These are phyloP conservation scores for Holcopasites calliopsidis DNA, from an alignment of 1,140 invertebrate species.

Conservation along the genomic window DNA sequence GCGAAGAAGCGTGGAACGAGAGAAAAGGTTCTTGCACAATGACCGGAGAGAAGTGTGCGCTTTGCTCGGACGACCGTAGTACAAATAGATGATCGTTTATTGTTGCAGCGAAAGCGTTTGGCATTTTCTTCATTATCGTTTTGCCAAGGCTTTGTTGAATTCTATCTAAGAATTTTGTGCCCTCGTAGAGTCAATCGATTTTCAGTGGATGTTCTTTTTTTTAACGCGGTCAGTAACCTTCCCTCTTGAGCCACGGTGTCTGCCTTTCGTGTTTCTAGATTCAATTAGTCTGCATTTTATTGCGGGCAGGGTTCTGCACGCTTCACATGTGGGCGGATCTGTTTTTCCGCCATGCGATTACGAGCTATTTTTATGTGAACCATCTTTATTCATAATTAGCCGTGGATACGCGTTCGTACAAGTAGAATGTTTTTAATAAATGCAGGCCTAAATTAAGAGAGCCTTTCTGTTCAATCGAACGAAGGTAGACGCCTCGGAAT, in stretches of 20 bases:
- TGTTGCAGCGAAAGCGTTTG: neutral
- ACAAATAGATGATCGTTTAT: neutral
- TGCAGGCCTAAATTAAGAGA: too few relatives aligned
- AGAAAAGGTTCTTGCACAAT: neutral
- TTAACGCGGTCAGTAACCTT: neutral
- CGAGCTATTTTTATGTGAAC: constrained; percentile 1
- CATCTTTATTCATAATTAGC: too few relatives aligned
- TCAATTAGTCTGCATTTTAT: constrained; percentile 7
- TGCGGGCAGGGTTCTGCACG: neutral
- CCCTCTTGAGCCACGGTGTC: neutral
- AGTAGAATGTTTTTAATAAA: too few relatives aligned
- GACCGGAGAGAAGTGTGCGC: neutral
- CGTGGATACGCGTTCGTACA: too few relatives aligned
- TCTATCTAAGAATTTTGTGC: neutral
- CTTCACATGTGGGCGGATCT: constrained; percentile 9
- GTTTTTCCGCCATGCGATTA: constrained; percentile 1
- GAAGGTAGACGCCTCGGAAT: too few relatives aligned
- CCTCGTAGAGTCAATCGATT: neutral
- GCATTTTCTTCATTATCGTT: neutral
- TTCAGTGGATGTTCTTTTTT: neutral
- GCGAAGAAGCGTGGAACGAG: neutral
- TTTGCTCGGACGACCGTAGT: neutral
- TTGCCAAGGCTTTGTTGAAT: too few relatives aligned
- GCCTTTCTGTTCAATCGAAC: too few relatives aligned
- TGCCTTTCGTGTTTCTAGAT: neutral